Evolutionary conservation across 1,140 invertebrate species (phyloP), one percentile per base, ranked within the genome.

Genomic region (Drosophila parabipectinata): DNA sequence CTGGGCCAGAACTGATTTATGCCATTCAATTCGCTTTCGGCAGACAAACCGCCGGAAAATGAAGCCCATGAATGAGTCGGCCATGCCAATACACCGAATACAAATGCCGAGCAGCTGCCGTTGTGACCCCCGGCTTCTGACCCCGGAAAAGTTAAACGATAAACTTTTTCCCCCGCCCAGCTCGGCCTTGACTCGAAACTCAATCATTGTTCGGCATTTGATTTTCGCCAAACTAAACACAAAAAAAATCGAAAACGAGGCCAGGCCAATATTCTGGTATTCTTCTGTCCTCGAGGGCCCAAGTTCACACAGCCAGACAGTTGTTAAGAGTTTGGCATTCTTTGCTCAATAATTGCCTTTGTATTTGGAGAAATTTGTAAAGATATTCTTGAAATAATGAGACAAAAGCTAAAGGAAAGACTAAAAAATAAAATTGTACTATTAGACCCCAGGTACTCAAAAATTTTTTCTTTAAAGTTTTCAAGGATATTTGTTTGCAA

Each of bases 1-100:
- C 79, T 78, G 77, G 77, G 60, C 53, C 4, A n/a, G 5, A 44
- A 62, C 79, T 79, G 80, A 83, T 83, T 83, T 76, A 83, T 83
- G 80, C 71, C 80, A 79, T 72, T 76, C 75, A 72, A 83, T 79
- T 79, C 63, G 71, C 75, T 79, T 76, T 79, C 53, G 62, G 60
- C 77, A 75, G 72, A 80, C 60, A 80, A 72, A 80, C 75, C 54
- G 48, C 54, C 76, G 57, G 58, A 74, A 83, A 83, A 84, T 84
- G 79, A 79, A 74, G 58, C 47, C 80, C 73, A 83, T 83, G 80
- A 83, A 83, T 83, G 80, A 83, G 66, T 64, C 12, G 71, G 47
- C 47, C 32, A 37, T 75, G 68, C 52, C 75, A 67, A 78, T 72
- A 66, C 34, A n/a, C 56, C 58, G 67, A 55, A 77, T 78, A 72